Base-by-base conservation (phyloP, 2,113 vertebrate genomes). In the Chaetorhynchus papuensis region DNA sequence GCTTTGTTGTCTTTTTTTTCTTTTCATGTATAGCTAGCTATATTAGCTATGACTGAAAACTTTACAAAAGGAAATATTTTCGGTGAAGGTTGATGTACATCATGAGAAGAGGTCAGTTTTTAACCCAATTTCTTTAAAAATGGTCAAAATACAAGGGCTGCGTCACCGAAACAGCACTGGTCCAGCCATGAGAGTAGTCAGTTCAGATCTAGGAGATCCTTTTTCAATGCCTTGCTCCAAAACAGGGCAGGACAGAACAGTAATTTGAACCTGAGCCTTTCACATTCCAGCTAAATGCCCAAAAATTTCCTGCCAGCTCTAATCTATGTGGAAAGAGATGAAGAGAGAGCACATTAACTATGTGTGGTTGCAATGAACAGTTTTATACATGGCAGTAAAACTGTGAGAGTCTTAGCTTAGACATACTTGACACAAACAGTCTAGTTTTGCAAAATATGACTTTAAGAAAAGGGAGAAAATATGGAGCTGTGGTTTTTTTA, bases 371-470 rank as follows among this genome's bases (percentile, higher is more conserved):
- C 80, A 95, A 90, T 57, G 76, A 92, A 79, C 54, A 78, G 31
- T 78, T 93, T 96, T 89, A 75, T 87, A 89, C 22, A 42, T 4
- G 39, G 88, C 69, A 92, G 72, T 96, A 96, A 96, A 94, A 90
- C 83, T 75, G 66, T 79, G 61, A 95, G 70, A 91, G 49, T 49
- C 88, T 93, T 72, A 95, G 83, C 56, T 86, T 81, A 86, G 82
- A 81, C 68, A 57, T 78, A 30, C 42, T 79, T 81, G 80, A 96
- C 65, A 78, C 76, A 88, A 91, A 79, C 44, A 78, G 64, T 77
- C 71, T 39, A 87, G 54, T 78, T 96, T 81, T 89, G 37, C 88
- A 92, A 93, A 94, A 47, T 56, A 57, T 24, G 19, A 44, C 79
- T 87, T 82, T 39, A 27, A 90, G 65, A 68, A 94, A 74, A 84